These are phyloP conservation scores for Naso thynnoides DNA, from an alignment of 2,797 vertebrate species.

Conservation along the genomic window DNA sequence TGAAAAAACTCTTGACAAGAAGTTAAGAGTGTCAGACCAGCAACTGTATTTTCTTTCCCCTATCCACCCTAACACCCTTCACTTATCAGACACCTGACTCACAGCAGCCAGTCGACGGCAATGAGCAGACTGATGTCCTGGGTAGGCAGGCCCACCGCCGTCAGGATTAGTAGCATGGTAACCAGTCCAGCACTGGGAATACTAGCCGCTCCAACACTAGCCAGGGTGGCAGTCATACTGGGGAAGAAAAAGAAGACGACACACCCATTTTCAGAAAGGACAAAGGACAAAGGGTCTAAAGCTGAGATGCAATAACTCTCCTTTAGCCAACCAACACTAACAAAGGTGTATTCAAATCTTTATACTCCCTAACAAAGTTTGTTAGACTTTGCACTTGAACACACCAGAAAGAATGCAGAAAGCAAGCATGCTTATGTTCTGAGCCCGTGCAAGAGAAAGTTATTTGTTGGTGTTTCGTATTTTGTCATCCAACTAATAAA, in stretches of 20 bases:
- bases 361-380: background rate
- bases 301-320: background rate
- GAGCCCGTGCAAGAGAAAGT: background rate
- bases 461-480: background rate
- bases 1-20: background rate
- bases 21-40: background rate
- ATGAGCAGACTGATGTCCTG: constrained; percentile 88
- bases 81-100: constrained; percentile 74
- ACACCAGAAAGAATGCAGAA: background rate
- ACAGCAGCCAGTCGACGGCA: constrained; percentile 91
- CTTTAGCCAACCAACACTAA: no score
- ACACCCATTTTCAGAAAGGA: background rate
- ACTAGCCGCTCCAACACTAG: constrained; percentile 89
- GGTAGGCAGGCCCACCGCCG: constrained; percentile 85
- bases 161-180: constrained; percentile 90
- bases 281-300: no score
- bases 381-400: background rate
- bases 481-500: background rate
- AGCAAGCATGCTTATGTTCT: background rate
- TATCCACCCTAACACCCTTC: background rate
- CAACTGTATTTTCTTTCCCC: background rate
- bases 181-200: constrained; percentile 91
- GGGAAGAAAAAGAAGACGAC: background rate
- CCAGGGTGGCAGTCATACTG: constrained; percentile 90
- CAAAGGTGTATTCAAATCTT: background rate